Evolutionary conservation across 2,113 vertebrate genomes (phyloP), one percentile per base, ranked within the genome.

Genomic region (Campylorhamphus procurvoides): DNA sequence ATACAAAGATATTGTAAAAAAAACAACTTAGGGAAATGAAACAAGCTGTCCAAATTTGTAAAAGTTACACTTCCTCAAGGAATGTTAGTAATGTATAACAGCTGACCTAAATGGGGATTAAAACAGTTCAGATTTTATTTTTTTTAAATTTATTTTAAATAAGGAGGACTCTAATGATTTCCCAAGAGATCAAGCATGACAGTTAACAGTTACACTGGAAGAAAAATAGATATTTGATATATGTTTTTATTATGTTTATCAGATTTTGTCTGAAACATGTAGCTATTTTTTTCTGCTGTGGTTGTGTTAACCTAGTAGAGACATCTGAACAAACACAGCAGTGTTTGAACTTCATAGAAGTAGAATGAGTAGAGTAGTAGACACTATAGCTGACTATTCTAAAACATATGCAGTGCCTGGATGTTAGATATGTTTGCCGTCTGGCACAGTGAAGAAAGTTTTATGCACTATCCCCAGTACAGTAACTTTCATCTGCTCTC

Each of bases 21-120:
- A 86, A 88, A 69, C 28, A 56, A 10, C 60, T 92, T 86, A 85
- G 74, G 88, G 95, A 97, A 97, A 91, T 92, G 94, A 97, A 97
- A 95, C 80, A 94, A 86, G 50, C 66, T 80, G 56, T 90, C 72
- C 89, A 74, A 72, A 96, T 86, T 93, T 97, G 84, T 94, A 90
- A 90, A 96, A 96, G 81, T 93, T 94, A 47, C 56, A 94, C 93
- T 98, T 98, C 81, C 85, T 96, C 81, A 83, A 95, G 87, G 82
- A 95, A 97, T 97, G 96, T 86, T 77, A 96, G 73, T 94, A 90
- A 88, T 90, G 73, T 59, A 31, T 88, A 94, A 94, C 90, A 97
- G 53, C 79, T 95, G 89, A 25, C 86, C 86, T 95, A 94, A 96
- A 97, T 91, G 67, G 59, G 49, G 81, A 73, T 84, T 93, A 58